Conservation (phyloP, 1,140 invertebrate species). For the Pseudomyrmex gracilis region DNA sequence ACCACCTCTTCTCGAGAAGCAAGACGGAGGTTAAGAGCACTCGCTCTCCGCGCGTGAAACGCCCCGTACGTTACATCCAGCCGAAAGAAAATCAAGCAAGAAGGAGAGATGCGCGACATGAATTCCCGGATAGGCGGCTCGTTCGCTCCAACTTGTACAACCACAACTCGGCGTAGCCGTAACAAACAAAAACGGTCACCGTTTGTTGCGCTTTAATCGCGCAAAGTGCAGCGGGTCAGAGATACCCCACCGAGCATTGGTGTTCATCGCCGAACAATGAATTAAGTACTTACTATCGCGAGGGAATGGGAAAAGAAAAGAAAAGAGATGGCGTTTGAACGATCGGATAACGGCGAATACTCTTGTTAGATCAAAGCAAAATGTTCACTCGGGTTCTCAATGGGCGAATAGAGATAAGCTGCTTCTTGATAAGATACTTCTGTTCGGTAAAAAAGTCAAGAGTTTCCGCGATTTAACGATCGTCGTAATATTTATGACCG, state of each 20-base stretch:
- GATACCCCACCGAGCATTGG: background rate
- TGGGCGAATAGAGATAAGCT: background rate
- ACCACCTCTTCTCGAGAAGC: constrained; percentile 51
- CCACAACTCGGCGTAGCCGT: constrained; percentile 14
- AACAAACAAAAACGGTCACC: background rate
- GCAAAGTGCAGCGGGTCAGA: constrained; percentile 55
- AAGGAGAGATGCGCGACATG: constrained; percentile 54
- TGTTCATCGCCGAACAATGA: constrained; percentile 1
- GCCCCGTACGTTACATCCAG: constrained; percentile 51
- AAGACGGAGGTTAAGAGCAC: constrained; percentile 56
- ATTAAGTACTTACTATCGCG: constrained; percentile 4
- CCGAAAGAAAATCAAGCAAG: constrained; percentile 57
- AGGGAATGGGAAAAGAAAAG: background rate
- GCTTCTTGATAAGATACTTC: background rate
- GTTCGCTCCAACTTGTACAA: background rate
- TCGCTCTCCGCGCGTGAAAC: constrained; percentile 32
- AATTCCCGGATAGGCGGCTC: constrained; percentile 37
- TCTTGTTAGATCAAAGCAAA: constrained; percentile 13
- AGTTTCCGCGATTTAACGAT: constrained; percentile 8
- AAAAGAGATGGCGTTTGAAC: background rate
- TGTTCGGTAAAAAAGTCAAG: background rate
- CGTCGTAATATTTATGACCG: background rate
- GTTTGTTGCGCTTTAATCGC: constrained; percentile 58
- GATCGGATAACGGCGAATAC: background rate
- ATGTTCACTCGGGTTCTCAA: constrained; percentile 4